Percentiles rank a stretch among this genome's conserved stretches.
Conservation (phyloP, 2,888 invertebrate species). For the Tridacna crocea region DNA sequence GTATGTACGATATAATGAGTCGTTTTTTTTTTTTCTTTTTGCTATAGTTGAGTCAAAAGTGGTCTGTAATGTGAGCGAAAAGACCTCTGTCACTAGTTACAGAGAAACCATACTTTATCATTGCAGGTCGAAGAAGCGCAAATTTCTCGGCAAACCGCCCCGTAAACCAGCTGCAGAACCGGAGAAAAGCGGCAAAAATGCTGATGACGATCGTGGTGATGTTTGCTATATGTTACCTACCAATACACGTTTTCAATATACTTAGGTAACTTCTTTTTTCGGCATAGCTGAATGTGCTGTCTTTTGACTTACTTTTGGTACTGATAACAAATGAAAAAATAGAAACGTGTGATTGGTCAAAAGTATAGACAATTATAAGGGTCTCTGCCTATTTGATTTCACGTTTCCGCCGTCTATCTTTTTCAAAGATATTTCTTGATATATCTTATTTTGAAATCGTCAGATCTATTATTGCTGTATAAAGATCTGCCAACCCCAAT, state of each 20-base stretch:
- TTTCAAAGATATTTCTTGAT: no score
- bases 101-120: neutral
- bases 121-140: slow-evolving; percentile 36
- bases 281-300: no score
- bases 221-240: slow-evolving; percentile 95
- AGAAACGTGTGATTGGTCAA: no score
- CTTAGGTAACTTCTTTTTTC: slow-evolving; percentile 84
- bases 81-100: no score
- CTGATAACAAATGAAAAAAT: no score
- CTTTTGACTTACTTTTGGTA: no score
- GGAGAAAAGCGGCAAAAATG: slow-evolving; percentile 96
- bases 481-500: no score
- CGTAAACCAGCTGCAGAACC: slow-evolving; percentile 64
- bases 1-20: no score
- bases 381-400: neutral
- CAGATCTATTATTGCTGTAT: no score
- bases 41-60: neutral
- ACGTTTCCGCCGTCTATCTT: no score
- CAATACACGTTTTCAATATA: slow-evolving; percentile 92
- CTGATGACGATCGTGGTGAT: slow-evolving; percentile 95
- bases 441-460: no score
- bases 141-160: slow-evolving; percentile 56
- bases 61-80: neutral
- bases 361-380: no score
- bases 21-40: neutral